These are phyloP conservation scores for Zele albiditarsus DNA, from an alignment of 2,888 invertebrate species.

Conservation along the genomic window DNA sequence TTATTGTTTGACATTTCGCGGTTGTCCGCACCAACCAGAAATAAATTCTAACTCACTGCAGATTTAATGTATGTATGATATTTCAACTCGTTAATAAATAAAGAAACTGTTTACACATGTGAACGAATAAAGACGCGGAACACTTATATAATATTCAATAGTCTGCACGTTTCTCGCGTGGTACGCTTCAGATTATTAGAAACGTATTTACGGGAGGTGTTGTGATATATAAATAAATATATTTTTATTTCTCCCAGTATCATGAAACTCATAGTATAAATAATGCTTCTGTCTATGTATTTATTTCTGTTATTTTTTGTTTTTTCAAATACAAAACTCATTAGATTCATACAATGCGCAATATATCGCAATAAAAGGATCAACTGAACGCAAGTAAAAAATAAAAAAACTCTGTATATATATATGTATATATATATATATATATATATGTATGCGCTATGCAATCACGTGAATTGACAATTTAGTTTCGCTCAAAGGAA, in stretches of 20 bases:
- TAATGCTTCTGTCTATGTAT: not conserved
- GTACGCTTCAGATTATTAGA: too few species aligned
- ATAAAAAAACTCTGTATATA: not conserved
- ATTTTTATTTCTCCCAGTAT: not conserved
- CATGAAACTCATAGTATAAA: not conserved
- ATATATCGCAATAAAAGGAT: not conserved
- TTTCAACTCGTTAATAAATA: too few species aligned
- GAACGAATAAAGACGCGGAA: too few species aligned
- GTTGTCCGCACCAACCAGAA: constrained; percentile 20
- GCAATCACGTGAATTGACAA: not conserved
- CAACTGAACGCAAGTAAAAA: not conserved
- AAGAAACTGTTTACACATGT: too few species aligned
- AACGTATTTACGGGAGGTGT: not conserved
- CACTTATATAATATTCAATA: too few species aligned
- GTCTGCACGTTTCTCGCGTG: too few species aligned
- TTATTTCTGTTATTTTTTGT: not conserved
- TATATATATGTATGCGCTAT: not conserved
- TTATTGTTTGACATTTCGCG: constrained; percentile 23
- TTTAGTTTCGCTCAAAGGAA: not conserved
- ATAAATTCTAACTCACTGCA: constrained; percentile 23
- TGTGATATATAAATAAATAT: not conserved
- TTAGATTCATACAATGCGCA: not conserved
- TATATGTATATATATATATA: too few species aligned
- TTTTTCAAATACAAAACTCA: not conserved
- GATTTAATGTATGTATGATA: too few species aligned